Evolutionary conservation across 1,140 invertebrate species (phyloP).

Genomic region (Batillaria attramentaria): DNA sequence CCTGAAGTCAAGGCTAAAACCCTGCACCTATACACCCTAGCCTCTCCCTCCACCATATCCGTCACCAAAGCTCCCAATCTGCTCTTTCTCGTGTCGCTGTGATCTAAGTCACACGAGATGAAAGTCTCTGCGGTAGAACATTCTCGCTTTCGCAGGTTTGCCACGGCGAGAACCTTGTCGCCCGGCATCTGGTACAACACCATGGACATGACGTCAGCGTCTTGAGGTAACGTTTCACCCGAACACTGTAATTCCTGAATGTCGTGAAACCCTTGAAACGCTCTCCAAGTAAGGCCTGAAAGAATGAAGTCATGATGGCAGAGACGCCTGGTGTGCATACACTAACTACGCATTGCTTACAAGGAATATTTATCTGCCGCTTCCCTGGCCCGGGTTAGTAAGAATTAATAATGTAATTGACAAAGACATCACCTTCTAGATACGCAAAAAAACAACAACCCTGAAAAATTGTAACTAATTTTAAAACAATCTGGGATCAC

Average conservation of each 20-base stretch:
- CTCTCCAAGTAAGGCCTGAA: background rate
- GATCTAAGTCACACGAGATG: background rate
- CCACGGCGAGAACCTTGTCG: background rate
- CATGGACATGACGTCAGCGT: background rate
- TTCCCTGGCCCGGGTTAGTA: no score
- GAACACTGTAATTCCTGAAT: slow-evolving; percentile 12
- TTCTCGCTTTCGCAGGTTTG: background rate
- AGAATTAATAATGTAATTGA: no score
- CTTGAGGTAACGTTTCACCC: background rate
- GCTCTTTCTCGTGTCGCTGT: background rate
- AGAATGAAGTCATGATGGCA: no score
- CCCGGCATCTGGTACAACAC: background rate
- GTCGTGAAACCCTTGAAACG: background rate
- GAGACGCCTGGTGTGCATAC: no score
- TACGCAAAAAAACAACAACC: no score
- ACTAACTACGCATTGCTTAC: no score
- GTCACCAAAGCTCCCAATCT: background rate
- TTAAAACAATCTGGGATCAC: no score
- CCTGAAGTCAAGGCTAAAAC: background rate
- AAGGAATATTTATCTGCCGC: no score
- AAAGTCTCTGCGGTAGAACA: background rate
- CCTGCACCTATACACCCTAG: slow-evolving; percentile 11
- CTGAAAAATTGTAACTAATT: no score
- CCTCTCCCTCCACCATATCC: slow-evolving; percentile 11
- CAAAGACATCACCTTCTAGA: no score